Base-by-base conservation (phyloP, 2,888 invertebrate genomes). In the Drosophila birchii region DNA sequence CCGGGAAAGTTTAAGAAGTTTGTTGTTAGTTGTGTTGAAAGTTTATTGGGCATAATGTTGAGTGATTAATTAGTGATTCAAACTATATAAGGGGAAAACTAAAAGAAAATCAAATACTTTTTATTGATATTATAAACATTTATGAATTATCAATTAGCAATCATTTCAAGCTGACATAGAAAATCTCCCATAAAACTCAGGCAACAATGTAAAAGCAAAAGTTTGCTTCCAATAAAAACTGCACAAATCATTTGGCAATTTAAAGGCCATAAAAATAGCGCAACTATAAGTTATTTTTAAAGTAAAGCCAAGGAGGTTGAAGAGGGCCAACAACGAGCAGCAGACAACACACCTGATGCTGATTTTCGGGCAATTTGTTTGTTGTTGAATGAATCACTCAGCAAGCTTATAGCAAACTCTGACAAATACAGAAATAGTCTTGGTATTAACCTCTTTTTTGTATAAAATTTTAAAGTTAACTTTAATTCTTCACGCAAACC, bases 191-290 rank as follows among this genome's bases (percentile, higher is more conserved):
- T 9, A 14, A n/a, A 45, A 26, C 9, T 7, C 2, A 23, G 16
- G 18, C 20, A n/a, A 20, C 20, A 16, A 45, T 8, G 12, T 16
- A 38, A 36, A 54, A 39, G n/a, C 16, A 36, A 49, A 57, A 18
- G 11, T 5, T 9, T 9, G 8, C 18, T 44, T 34, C n/a, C 49
- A 75, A 75, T 75, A 75, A 66, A 73, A 73, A 36, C 16, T 59
- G 54, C 66, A 59, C 47, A 60, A 60, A 70, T 54, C 53, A 29
- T 47, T 47, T 43, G 60, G 39, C 70, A 64, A 75, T 75, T 57
- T 54, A 26, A 58, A 44, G 55, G 36, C 39, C 60, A 60, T 70
- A 47, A 51, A 72, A 73, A 55, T 41, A 45, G 60, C 53, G 38
- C 41, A 58, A 51, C 53, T 29, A 32, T 32, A 39, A 43, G n/a